These are phyloP conservation scores for Ammospiza nelsoni DNA, from an alignment of 2,113 vertebrate genomes.

Conservation along the genomic window DNA sequence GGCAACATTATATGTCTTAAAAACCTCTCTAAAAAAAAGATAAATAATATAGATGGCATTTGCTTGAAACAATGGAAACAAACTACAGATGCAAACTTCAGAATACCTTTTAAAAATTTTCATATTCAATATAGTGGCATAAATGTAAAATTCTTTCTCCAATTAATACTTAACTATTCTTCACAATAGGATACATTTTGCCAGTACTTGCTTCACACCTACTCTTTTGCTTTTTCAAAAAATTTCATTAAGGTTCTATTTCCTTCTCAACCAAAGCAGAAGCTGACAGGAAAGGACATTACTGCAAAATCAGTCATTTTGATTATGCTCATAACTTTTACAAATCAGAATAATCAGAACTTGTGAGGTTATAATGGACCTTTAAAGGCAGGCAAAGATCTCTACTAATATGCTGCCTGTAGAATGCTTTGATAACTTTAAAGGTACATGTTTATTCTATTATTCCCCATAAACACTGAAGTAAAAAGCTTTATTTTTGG, in stretches of 20 bases:
- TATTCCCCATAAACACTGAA: background rate
- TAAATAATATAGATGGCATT: background rate
- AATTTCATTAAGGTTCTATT: background rate
- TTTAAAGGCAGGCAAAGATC: background rate
- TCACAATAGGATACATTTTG: background rate
- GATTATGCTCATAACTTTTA: background rate
- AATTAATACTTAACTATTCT: background rate
- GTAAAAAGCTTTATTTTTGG: background rate
- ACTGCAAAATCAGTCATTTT: background rate
- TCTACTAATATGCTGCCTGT: background rate
- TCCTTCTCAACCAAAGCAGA: background rate
- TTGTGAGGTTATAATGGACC: background rate
- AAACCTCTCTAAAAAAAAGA: constrained; percentile 85
- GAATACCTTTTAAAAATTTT: background rate
- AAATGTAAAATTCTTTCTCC: background rate
- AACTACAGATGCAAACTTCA: background rate
- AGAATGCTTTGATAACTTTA: background rate
- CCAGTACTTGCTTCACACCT: background rate
- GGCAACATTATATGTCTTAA: constrained; percentile 98
- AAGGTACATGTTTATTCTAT: background rate
- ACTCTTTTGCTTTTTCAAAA: background rate
- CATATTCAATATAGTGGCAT: background rate
- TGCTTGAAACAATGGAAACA: constrained; percentile 10
- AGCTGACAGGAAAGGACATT: background rate
- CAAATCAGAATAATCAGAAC: background rate